Conservation (phyloP, 92 coral and sea anemone species). For the Anthopleura xanthogrammica region DNA sequence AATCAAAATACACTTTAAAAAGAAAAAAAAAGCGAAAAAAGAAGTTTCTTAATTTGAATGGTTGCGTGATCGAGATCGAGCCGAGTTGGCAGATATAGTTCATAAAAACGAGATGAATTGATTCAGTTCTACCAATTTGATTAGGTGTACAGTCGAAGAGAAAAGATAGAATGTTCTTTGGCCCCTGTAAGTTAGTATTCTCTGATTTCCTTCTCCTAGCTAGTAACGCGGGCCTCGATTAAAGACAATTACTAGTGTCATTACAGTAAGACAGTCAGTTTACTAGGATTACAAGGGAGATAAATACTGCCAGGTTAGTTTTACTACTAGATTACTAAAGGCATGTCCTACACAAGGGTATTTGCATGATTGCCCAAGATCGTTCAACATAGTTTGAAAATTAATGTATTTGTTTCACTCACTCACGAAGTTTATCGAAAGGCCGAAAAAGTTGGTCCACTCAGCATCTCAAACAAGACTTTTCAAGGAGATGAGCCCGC, state of each 20-base stretch:
- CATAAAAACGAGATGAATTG: background rate
- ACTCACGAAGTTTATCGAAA: conserved; percentile 34
- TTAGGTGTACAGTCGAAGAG: background rate
- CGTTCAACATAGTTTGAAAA: background rate
- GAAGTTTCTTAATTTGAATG: no score
- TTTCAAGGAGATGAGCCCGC: conserved; percentile 19
- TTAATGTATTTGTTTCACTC: conserved; percentile 21
- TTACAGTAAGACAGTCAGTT: no score
- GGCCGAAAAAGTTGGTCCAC: conserved; percentile 34
- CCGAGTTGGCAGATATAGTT: background rate
- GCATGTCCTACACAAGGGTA: background rate
- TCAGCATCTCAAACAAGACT: conserved; percentile 30
- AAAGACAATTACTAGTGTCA: no score
- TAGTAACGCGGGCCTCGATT: no score
- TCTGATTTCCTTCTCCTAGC: background rate
- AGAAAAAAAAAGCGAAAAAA: background rate
- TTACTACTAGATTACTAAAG: background rate
- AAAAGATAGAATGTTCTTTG: background rate
- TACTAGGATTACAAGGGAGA: background rate
- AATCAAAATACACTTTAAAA: background rate
- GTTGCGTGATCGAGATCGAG: no score
- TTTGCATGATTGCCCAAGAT: background rate
- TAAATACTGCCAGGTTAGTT: background rate
- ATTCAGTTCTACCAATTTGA: background rate
- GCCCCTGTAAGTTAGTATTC: background rate